phyloP scores from a whole-genome alignment of 2,888 invertebrate species.

The Anticlea derivata region DNA sequence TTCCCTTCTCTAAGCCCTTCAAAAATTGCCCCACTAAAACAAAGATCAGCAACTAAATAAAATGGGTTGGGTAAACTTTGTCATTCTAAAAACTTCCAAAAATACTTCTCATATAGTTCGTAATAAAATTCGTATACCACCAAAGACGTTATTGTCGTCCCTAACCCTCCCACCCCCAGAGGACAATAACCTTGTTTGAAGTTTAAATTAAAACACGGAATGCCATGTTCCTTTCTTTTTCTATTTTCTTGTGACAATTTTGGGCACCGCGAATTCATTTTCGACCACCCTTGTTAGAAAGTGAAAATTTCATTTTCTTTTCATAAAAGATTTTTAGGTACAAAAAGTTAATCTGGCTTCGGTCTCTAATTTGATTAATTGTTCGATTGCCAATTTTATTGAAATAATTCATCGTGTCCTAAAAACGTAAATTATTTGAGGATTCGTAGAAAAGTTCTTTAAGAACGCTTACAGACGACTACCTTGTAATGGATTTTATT shows the following conservation, averaged over 20 bases:
- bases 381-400: conserved; percentile 35
- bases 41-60: no score
- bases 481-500: no score
- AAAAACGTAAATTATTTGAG: background rate
- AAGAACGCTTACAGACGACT: background rate
- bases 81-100: conserved; percentile 18
- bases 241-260: conserved; percentile 33
- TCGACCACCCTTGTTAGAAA: conserved; percentile 22
- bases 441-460: background rate
- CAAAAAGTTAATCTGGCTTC: conserved; percentile 31
- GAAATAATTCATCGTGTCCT: conserved; percentile 4
- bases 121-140: conserved; percentile 33
- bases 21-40: no score
- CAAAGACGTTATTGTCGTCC: conserved; percentile 25
- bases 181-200: conserved; percentile 38
- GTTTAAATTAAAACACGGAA: conserved; percentile 41
- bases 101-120: conserved; percentile 21
- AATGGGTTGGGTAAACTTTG: no score
- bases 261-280: conserved; percentile 30
- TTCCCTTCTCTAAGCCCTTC: no score
- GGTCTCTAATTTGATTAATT: conserved; percentile 37
- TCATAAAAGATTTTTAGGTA: conserved; percentile 22
- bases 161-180: conserved; percentile 22
- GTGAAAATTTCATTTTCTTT: conserved; percentile 29
- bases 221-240: conserved; percentile 30